These are phyloP conservation scores for Eudyptes chrysolophus DNA, from an alignment of 2,113 vertebrate genomes.

Conservation along the genomic window DNA sequence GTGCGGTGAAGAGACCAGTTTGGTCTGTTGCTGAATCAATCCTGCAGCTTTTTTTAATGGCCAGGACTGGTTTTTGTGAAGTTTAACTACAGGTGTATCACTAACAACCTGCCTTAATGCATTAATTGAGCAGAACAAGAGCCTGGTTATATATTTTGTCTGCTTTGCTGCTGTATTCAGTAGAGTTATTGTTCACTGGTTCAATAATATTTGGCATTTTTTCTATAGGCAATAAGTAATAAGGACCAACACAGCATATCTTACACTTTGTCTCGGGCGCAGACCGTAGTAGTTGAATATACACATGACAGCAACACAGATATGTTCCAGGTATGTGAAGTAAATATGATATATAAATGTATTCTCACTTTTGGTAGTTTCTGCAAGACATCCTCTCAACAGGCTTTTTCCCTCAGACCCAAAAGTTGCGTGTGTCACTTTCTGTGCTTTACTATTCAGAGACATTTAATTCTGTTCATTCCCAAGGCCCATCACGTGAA, in stretches of 20 bases:
- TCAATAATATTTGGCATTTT: neutral
- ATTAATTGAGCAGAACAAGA: neutral
- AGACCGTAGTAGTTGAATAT: constrained; percentile 99
- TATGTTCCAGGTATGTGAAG: constrained; percentile 90
- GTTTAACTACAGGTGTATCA: neutral
- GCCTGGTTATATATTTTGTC: neutral
- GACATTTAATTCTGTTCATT: neutral
- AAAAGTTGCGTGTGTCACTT: neutral
- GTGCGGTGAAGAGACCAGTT: constrained; percentile 31
- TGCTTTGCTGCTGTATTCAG: neutral
- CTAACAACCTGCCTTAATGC: neutral
- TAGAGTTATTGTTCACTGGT: neutral
- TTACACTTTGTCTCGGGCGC: constrained; percentile 93
- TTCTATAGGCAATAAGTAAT: constrained; percentile 93
- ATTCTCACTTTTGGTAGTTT: neutral
- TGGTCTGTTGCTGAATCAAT: constrained; percentile 53
- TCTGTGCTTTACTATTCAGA: neutral
- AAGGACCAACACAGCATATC: constrained; percentile 99
- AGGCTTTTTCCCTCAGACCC: neutral
- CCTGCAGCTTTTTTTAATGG: neutral
- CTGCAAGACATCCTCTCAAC: neutral
- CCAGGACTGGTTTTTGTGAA: neutral
- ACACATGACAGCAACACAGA: constrained; percentile 96
- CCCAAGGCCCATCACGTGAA: neutral
- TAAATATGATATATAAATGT: neutral